Percentiles rank a stretch among this genome's conserved stretches.
These are phyloP conservation scores for Mesoclemmys tuberculata DNA, from an alignment of 2,113 vertebrate species.

Conservation along the genomic window DNA sequence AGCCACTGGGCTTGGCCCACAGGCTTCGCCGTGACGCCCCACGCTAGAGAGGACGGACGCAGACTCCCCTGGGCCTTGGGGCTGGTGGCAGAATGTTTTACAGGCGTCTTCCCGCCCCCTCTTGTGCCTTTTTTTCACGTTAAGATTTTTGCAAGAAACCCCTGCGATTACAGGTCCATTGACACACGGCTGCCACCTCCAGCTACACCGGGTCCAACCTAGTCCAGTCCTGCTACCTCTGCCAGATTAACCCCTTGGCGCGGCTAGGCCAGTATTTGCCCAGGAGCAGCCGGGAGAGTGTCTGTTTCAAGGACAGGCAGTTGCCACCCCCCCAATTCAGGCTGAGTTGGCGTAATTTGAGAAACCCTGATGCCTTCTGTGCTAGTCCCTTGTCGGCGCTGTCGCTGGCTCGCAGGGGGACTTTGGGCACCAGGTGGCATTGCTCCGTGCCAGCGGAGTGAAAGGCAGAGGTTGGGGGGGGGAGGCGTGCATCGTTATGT, in stretches of 20 bases:
- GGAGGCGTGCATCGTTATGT: neutral
- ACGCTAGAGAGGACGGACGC: too few species aligned
- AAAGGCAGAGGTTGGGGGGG: neutral
- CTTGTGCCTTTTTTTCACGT: neutral
- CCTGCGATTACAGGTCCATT: neutral
- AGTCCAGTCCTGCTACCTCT: too few species aligned
- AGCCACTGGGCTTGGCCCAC: neutral
- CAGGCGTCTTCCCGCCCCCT: neutral
- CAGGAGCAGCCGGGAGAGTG: neutral
- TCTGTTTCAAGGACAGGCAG: neutral
- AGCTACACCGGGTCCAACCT: too few species aligned
- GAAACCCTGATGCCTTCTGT: neutral
- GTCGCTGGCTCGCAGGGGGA: neutral
- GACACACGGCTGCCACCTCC: neutral
- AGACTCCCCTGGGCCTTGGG: neutral
- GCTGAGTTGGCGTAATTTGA: neutral
- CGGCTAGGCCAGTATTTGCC: neutral
- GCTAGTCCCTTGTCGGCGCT: neutral
- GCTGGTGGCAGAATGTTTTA: neutral
- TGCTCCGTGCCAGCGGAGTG: neutral
- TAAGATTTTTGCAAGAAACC: neutral
- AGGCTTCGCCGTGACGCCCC: neutral
- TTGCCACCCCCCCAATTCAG: neutral
- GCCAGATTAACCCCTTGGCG: neutral
- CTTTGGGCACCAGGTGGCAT: neutral